Base-by-base conservation (phyloP, 2,113 vertebrate species). In the Apodemus speciosus region DNA sequence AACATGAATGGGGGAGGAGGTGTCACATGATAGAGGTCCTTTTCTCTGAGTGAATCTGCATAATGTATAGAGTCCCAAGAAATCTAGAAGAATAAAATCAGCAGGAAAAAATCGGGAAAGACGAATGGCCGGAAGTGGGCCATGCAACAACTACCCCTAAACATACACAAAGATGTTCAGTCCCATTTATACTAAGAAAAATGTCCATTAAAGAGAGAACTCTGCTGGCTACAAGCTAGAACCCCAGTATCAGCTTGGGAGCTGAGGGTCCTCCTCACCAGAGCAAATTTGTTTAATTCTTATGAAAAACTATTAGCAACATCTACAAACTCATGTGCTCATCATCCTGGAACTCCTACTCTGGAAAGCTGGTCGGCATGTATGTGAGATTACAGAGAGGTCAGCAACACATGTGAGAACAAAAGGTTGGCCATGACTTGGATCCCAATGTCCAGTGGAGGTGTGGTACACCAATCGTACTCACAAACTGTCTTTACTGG, bases 231-330 rank as follows among this genome's bases (percentile, higher is more conserved):
- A 18, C 25, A 86, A 38, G 62, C 51, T 21, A 49, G 43, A 92
- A 68, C 30, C 58, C 0, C 49, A 71, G 38, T 3, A 32, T 32
- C 91, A 72, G 56, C 80, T 38, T 87, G 20, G 81, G 60, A 23
- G 27, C 46, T 77, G 88, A 66, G 38, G 51, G 15, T 43, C 32
- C 16, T 62, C 30, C 53, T 60, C 46, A 85, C 10, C 20, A 75
- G 27, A 62, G 20, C 66, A 90, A 88, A 88, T 43, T n/a, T 90
- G 21, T 58, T 51, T 68, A 66, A 72, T 62, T 77, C 49, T 88
- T 94, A 88, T 2, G 3, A 43, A 73, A 51, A 94, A 69, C n/a
- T 88, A 90, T 58, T 68, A 49, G 49, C 14, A 88, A 35, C 88
- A 90, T 72, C 71, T 49, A 46, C 8, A 92, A 46, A 68, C 38